These are phyloP conservation scores for Oncorhynchus kisutch DNA, from an alignment of 2,113 vertebrate species.

Conservation along the genomic window DNA sequence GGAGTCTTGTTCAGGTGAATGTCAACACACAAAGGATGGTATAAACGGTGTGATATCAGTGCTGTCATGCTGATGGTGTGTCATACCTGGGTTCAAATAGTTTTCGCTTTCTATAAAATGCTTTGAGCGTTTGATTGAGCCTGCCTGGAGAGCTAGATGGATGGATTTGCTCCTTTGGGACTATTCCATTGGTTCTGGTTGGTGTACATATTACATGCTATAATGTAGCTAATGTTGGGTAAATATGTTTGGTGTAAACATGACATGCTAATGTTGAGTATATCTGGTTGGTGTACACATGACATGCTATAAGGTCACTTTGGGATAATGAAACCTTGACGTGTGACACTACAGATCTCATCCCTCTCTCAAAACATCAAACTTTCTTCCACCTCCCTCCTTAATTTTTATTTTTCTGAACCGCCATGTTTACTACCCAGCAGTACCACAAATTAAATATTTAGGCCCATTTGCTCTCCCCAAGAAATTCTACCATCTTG, in stretches of 20 bases:
- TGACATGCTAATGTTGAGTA: no score
- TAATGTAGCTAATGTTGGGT: no score
- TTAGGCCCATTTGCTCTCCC: slow-evolving; percentile 58
- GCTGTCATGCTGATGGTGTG: no score
- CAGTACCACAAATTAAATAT: slow-evolving; percentile 65
- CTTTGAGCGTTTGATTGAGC: background rate
- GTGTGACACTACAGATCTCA: background rate
- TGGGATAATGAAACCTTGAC: background rate
- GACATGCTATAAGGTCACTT: no score
- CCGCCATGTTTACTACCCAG: background rate
- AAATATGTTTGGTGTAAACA: no score
- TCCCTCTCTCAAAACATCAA: background rate
- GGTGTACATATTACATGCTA: no score
- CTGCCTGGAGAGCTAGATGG: background rate
- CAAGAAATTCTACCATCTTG: slow-evolving; percentile 57
- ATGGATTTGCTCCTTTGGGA: no score
- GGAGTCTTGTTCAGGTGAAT: slow-evolving; percentile 39
- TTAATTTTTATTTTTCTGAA: background rate
- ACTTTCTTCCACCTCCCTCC: background rate
- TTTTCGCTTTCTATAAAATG: no score
- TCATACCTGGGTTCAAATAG: no score
- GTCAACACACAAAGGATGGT: slow-evolving; percentile 16
- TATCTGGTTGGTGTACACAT: no score
- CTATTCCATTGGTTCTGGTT: no score
- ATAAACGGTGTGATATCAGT: background rate